Evolutionary conservation across 2,113 vertebrate genomes (phyloP).

Genomic region (Campylomormyrus tamandua): DNA sequence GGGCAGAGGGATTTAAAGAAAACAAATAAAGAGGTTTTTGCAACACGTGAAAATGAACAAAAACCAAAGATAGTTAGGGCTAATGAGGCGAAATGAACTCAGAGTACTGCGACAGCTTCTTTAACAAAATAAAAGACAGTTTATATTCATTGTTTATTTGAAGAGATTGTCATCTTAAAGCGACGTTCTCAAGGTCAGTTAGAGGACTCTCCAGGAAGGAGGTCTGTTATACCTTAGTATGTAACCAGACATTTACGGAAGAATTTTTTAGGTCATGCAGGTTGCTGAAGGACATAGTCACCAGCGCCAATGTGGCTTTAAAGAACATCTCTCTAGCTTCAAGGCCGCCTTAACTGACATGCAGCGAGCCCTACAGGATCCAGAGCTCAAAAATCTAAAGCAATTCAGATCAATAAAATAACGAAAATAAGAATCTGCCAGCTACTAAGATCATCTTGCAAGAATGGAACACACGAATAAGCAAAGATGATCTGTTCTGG

Average conservation of each 20-base stretch:
- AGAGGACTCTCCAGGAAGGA: neutral
- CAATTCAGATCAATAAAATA: neutral
- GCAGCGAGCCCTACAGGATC: neutral
- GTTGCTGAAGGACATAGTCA: neutral
- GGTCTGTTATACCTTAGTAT: neutral
- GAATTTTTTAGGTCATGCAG: neutral
- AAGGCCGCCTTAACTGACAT: neutral
- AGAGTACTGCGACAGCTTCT: neutral
- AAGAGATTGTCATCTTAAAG: neutral
- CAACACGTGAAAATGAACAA: neutral
- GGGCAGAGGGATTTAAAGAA: neutral
- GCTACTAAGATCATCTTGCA: neutral
- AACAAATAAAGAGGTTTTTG: neutral
- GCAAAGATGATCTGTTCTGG: neutral
- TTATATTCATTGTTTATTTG: neutral
- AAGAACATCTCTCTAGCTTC: neutral
- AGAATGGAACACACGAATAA: neutral
- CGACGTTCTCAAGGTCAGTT: neutral
- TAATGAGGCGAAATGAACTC: neutral
- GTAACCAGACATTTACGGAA: neutral
- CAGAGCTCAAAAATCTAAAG: neutral
- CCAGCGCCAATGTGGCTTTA: neutral
- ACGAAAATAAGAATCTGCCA: neutral
- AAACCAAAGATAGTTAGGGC: neutral
- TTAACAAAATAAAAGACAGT: neutral